A percentile compares a stretch with the other conserved stretches of the same genome.
Conservation (phyloP, 1,140 invertebrate genomes). For the Solenopsis fugax region DNA sequence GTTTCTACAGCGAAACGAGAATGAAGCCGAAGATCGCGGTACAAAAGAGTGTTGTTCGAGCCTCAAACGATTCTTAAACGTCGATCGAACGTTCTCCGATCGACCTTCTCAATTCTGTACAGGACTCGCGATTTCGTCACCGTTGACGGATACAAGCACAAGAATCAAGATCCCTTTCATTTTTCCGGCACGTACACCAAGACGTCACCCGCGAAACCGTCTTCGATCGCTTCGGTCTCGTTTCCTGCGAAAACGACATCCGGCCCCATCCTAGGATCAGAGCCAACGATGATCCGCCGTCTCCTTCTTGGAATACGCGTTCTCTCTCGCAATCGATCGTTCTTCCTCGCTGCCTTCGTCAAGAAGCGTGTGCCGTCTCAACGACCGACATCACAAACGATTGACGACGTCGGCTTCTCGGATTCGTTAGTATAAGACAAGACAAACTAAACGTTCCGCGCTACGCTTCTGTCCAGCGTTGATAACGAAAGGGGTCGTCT, state of each 20-base stretch:
- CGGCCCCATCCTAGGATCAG: not conserved
- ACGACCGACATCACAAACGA: conserved; percentile 36
- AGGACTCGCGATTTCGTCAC: not conserved
- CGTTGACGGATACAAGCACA: not conserved
- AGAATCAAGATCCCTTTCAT: conserved; percentile 5
- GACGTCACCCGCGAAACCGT: not conserved
- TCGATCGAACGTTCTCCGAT: not conserved
- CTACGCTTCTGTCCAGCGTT: conserved; percentile 33
- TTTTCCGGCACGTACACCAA: not conserved
- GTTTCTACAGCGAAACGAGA: conserved; percentile 51
- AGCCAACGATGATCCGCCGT: conserved; percentile 10
- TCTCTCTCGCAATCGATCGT: conserved; percentile 18
- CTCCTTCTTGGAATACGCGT: not conserved
- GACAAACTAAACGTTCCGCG: conserved; percentile 53
- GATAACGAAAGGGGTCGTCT: conserved; percentile 49
- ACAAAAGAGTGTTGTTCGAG: conserved; percentile 32
- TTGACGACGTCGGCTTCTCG: conserved; percentile 23
- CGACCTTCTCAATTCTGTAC: conserved; percentile 2
- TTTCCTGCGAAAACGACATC: conserved; percentile 38
- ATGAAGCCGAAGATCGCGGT: conserved; percentile 41
- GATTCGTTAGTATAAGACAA: conserved; percentile 38
- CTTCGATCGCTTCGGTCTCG: conserved; percentile 30
- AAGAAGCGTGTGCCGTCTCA: conserved; percentile 9
- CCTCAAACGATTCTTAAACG: not conserved
- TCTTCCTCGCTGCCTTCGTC: not conserved